Percentiles rank a stretch among this genome's conserved stretches.
These are phyloP conservation scores for Porites australiensis DNA, from an alignment of 64 coral and sea anemone species.

Conservation along the genomic window DNA sequence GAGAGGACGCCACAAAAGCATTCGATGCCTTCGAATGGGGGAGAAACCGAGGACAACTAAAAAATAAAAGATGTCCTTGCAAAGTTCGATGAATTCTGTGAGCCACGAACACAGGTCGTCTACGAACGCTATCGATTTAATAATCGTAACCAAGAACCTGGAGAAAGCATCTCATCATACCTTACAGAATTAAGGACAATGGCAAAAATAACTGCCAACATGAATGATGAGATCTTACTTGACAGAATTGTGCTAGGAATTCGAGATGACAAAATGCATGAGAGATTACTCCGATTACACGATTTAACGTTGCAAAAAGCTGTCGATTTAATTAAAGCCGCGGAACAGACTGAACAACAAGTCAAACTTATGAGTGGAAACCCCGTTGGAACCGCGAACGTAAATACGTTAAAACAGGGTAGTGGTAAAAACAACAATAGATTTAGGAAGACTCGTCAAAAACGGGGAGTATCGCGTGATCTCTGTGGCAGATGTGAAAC, in stretches of 20 bases:
- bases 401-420: background rate
- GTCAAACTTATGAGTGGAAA: background rate
- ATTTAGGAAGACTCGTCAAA: background rate
- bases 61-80: background rate
- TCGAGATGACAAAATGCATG: background rate
- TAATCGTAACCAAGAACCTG: slow-evolving; percentile 26
- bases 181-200: slow-evolving; percentile 15
- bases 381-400: background rate
- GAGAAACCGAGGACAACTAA: background rate
- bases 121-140: slow-evolving; percentile 30
- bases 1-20: background rate
- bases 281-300: background rate
- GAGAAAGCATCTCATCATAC: slow-evolving; percentile 13
- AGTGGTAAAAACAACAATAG: background rate
- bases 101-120: background rate
- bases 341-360: background rate
- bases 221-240: slow-evolving; percentile 22
- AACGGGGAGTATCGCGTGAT: background rate
- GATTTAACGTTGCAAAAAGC: background rate
- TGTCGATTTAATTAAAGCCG: background rate
- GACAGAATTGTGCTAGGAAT: slow-evolving; percentile 39
- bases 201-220: slow-evolving; percentile 13
- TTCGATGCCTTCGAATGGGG: background rate
- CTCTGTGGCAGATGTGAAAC: slow-evolving; percentile 68
- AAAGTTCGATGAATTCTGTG: too few relatives aligned